Base-by-base conservation (phyloP, 2,888 invertebrate genomes). In the Pilophorus perplexus region DNA sequence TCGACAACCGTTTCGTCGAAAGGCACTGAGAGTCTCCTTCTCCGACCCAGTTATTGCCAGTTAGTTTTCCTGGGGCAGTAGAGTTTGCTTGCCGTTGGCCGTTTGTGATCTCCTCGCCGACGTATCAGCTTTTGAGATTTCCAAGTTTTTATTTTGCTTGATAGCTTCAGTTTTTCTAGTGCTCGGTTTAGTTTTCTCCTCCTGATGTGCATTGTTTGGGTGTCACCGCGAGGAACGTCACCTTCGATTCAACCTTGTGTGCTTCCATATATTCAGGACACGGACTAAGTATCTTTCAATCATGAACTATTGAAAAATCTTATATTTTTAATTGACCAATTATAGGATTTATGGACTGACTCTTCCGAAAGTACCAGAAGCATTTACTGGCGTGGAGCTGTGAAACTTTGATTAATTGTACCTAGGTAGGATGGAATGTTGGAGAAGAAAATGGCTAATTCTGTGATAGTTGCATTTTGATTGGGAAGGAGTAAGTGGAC, bases 181-280 rank as follows among this genome's bases (percentile, higher is more conserved):
- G 28, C 25, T 16, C 28, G 1, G 27, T 28, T 2, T 52, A 28
- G 27, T 3, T 28, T 14, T 48, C n/a, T 48, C 22, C 23, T 4
- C 18, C 6, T 6, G 42, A 20, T 42, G 20, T 42, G 42, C n/a
- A 16, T 3, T 20, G 42, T 20, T 42, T 42, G n/a, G n/a, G n/a
- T n/a, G n/a, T n/a, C n/a, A 33, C 33, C 6, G 12, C 12, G 5
- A 59, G 42, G 59, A 10, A 59, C 42, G 59, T 59, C 46, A 62
- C 62, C 62, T 62, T 48, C 62, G 20, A 10, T 44, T 28, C 28
- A 62, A 62, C 62, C 62, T 62, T 62, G 46, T 27, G 25, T 46
- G 48, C 62, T 48, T 62, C 62, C 59, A 59, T 42, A n/a, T 25
- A 59, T 59, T 59, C 38, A 38, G 48, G 48, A 62, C 62, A 59